These are phyloP conservation scores for Dinocampus coccinellae DNA, from an alignment of 2,888 invertebrate genomes.

Conservation along the genomic window DNA sequence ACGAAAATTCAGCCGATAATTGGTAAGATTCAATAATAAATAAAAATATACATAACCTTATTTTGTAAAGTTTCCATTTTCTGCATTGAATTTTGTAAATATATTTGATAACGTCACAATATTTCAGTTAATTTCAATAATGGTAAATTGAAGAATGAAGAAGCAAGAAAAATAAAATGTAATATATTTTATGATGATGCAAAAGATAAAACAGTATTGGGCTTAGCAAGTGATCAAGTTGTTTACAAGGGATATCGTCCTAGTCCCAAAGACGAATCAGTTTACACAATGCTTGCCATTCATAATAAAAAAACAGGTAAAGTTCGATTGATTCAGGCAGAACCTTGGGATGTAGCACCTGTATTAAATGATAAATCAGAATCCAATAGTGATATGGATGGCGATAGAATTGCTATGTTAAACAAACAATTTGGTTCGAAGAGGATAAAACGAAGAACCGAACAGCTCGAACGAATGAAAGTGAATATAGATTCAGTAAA, in stretches of 20 bases:
- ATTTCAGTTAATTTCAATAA: constrained; percentile 62
- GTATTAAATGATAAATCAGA: constrained; percentile 51
- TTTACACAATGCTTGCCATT: constrained; percentile 61
- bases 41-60: neutral
- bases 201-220: constrained; percentile 53
- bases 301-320: constrained; percentile 63
- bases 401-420: constrained; percentile 56
- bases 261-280: constrained; percentile 52
- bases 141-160: constrained; percentile 60
- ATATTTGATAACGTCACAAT: neutral
- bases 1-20: constrained; percentile 62
- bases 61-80: neutral
- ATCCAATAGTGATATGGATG: constrained; percentile 21
- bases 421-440: constrained; percentile 78
- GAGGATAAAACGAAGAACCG: constrained; percentile 73
- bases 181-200: constrained; percentile 57
- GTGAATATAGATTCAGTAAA: constrained; percentile 73
- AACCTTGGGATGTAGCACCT: constrained; percentile 62
- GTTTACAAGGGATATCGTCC: constrained; percentile 64
- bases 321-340: constrained; percentile 61
- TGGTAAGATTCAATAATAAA: constrained; percentile 49
- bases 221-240: constrained; percentile 59
- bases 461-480: constrained; percentile 74
- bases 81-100: neutral
- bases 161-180: constrained; percentile 57